Conservation (phyloP, 2,888 invertebrate species). For the Lochmaea crataegi region DNA sequence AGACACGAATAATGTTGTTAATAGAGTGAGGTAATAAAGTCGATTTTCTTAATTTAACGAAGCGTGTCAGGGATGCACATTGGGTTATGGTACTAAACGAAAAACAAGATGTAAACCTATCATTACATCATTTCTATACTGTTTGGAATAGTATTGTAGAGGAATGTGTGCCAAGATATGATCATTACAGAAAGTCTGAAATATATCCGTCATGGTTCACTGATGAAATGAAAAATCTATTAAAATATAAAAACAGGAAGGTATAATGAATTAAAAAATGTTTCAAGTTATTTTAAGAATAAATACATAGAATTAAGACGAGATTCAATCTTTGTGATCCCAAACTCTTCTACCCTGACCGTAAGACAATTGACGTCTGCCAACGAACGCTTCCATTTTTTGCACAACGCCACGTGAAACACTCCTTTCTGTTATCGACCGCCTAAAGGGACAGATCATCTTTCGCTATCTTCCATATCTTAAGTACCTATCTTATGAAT, state of each 20-base stretch:
- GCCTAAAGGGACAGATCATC: too few relatives aligned
- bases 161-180: constrained; percentile 13
- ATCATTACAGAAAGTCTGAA: background rate
- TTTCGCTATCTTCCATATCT: too few relatives aligned
- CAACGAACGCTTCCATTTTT: too few relatives aligned
- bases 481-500: too few relatives aligned
- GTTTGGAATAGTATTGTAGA: constrained; percentile 4
- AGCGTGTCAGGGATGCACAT: constrained; percentile 10
- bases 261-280: background rate
- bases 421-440: too few relatives aligned
- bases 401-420: too few relatives aligned
- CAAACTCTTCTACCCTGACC: too few relatives aligned
- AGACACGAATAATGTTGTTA: background rate
- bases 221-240: background rate
- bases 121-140: background rate
- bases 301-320: constrained; percentile 5
- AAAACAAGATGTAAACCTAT: constrained; percentile 18
- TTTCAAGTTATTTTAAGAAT: constrained; percentile 6
- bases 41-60: background rate
- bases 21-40: background rate
- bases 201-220: background rate
- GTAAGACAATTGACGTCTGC: too few relatives aligned
- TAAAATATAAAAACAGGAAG: too few relatives aligned
- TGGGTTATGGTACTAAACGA: constrained; percentile 13
- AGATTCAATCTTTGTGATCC: too few relatives aligned